These are phyloP conservation scores for Thelaira solivaga DNA, from an alignment of 2,888 invertebrate genomes.

Conservation along the genomic window DNA sequence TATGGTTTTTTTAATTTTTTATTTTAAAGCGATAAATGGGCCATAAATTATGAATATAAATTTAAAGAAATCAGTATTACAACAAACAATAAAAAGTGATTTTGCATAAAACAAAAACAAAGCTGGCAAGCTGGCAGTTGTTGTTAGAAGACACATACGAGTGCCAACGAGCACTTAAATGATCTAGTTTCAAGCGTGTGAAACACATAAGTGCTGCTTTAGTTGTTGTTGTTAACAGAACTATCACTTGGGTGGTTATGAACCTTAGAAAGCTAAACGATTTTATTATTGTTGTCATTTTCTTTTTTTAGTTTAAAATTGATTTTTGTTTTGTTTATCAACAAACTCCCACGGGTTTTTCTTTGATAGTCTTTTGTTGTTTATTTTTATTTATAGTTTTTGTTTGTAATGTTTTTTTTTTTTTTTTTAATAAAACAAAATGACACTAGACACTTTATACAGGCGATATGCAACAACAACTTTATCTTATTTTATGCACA, in stretches of 20 bases:
- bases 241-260: conserved; percentile 30
- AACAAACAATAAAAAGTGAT: background rate
- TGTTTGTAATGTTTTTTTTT: conserved; percentile 3
- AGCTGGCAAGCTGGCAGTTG: no score
- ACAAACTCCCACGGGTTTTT: conserved; percentile 43
- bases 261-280: conserved; percentile 29
- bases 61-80: conserved; percentile 6
- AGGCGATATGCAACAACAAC: background rate
- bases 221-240: conserved; percentile 16
- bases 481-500: background rate
- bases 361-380: background rate
- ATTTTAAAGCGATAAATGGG: background rate
- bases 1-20: no score
- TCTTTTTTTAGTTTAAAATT: background rate
- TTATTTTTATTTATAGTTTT: background rate
- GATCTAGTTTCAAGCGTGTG: conserved; percentile 42
- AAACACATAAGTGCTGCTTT: conserved; percentile 14
- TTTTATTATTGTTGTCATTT: conserved; percentile 5
- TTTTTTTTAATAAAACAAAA: no score
- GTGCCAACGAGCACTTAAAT: background rate
- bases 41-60: conserved; percentile 11
- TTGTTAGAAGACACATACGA: background rate
- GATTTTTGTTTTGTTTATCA: background rate
- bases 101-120: background rate
- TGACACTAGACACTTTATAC: conserved; percentile 19